Evolutionary conservation across 23 tunicate genomes (phyloP).

Genomic region (Oikopleura albicans): DNA sequence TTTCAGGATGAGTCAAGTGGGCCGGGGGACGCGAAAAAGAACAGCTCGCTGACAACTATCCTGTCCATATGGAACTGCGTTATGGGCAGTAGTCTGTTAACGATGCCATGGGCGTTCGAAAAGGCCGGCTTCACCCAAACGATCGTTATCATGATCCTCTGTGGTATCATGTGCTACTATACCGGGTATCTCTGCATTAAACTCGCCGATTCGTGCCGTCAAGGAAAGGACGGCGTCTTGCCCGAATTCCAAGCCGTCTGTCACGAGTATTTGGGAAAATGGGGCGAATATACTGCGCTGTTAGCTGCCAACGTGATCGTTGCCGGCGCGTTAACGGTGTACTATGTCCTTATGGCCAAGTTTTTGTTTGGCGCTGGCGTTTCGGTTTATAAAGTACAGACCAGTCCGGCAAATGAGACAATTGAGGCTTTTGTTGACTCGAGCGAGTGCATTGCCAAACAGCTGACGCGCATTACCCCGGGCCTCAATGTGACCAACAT

Average conservation of each 20-base stretch:
- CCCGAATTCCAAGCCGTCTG: constrained; percentile 28
- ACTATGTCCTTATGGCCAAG: constrained; percentile 33
- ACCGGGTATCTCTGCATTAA: constrained; percentile 20
- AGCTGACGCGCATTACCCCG: no score
- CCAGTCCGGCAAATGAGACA: background rate
- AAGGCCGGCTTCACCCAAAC: constrained; percentile 38
- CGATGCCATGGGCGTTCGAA: constrained; percentile 50
- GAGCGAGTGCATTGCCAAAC: background rate
- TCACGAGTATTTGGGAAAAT: constrained; percentile 22
- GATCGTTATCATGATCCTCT: constrained; percentile 18
- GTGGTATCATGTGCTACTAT: constrained; percentile 21
- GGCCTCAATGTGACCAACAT: background rate
- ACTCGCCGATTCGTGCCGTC: background rate
- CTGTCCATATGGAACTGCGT: constrained; percentile 37
- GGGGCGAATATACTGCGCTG: constrained; percentile 18
- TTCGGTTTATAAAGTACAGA: constrained; percentile 14
- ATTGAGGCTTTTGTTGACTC: background rate
- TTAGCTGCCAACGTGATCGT: constrained; percentile 21
- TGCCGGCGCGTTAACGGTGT: constrained; percentile 33
- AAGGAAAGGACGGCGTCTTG: background rate
- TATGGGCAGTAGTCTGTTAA: constrained; percentile 34
- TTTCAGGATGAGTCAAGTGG: no score
- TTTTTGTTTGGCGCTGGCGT: constrained; percentile 28
- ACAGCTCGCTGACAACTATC: constrained; percentile 12
- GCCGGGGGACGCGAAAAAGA: no score